phyloP scores from a whole-genome alignment of 2,888 invertebrate genomes.

The Temnothorax unifasciatus region DNA sequence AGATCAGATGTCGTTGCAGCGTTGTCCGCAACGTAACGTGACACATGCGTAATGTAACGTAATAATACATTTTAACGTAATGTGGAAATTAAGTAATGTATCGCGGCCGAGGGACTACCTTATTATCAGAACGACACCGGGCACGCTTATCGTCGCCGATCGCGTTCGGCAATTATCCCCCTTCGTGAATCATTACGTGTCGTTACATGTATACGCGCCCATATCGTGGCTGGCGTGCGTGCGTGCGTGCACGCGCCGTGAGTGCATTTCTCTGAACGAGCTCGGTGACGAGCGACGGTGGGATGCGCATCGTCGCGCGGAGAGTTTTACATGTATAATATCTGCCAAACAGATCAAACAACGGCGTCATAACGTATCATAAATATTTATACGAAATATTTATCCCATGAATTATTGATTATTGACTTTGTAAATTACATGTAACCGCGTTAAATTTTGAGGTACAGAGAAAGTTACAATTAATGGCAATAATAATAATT shows the following conservation, averaged over 20 bases:
- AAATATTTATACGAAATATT: conserved; percentile 21
- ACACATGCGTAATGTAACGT: not conserved
- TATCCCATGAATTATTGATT: conserved; percentile 34
- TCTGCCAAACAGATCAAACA: conserved; percentile 21
- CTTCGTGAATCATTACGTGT: conserved; percentile 66
- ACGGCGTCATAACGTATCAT: not conserved
- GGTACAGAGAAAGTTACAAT: not conserved
- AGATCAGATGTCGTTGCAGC: not conserved
- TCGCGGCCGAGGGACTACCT: conserved; percentile 6
- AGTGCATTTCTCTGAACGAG: conserved; percentile 13
- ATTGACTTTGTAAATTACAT: not conserved
- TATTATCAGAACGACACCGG: conserved; percentile 59
- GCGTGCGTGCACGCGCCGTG: conserved; percentile 59
- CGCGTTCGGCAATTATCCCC: conserved; percentile 58
- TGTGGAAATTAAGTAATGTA: conserved; percentile 13
- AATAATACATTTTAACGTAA: conserved; percentile 26
- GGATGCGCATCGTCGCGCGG: conserved; percentile 24
- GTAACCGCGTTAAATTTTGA: not conserved
- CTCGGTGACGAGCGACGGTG: conserved; percentile 30
- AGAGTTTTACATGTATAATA: conserved; percentile 8
- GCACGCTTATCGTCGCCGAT: conserved; percentile 51
- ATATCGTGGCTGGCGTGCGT: conserved; percentile 57
- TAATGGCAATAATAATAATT: not conserved
- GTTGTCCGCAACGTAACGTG: not conserved
- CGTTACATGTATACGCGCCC: conserved; percentile 70